Evolutionary conservation across 2,113 vertebrate genomes (phyloP).

Genomic region (Mesocricetus auratus): DNA sequence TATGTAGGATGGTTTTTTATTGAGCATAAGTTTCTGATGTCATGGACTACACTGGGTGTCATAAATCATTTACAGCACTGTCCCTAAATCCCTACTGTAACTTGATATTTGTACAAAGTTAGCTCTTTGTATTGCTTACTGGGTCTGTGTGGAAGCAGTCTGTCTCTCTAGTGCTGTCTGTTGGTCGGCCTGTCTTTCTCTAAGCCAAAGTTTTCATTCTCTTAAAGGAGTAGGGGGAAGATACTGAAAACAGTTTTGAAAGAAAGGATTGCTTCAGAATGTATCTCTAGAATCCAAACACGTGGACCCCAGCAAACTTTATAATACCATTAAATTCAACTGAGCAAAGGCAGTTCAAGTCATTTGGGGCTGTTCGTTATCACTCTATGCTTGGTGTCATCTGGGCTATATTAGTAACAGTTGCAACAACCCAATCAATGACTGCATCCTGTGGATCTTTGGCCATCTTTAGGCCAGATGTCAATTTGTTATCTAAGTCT

Average conservation of each 20-base stretch:
- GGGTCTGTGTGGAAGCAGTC: not conserved
- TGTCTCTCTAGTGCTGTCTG: not conserved
- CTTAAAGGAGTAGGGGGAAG: not conserved
- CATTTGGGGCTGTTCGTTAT: not conserved
- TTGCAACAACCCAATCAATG: slow-evolving; percentile 25
- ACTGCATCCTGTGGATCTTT: not conserved
- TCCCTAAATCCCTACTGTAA: fast-evolving
- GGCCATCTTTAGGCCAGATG: slow-evolving; percentile 69
- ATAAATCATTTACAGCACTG: not conserved
- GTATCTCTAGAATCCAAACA: not conserved
- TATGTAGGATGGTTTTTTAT: fast-evolving
- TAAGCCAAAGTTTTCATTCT: not conserved
- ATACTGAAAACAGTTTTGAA: not conserved
- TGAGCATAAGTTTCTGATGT: fast-evolving
- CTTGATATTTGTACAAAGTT: not conserved
- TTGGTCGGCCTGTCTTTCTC: not conserved
- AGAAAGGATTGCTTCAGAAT: not conserved
- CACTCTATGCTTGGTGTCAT: not conserved
- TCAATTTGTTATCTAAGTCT: slow-evolving; percentile 25
- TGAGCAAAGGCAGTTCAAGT: not conserved
- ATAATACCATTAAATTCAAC: not conserved
- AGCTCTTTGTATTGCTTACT: not conserved
- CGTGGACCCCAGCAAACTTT: not conserved
- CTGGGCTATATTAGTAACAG: slow-evolving; percentile 8
- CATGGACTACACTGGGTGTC: too few relatives aligned